Base-by-base conservation (phyloP, 2,797 vertebrate genomes). In the Pachyuromys duprasi region DNA sequence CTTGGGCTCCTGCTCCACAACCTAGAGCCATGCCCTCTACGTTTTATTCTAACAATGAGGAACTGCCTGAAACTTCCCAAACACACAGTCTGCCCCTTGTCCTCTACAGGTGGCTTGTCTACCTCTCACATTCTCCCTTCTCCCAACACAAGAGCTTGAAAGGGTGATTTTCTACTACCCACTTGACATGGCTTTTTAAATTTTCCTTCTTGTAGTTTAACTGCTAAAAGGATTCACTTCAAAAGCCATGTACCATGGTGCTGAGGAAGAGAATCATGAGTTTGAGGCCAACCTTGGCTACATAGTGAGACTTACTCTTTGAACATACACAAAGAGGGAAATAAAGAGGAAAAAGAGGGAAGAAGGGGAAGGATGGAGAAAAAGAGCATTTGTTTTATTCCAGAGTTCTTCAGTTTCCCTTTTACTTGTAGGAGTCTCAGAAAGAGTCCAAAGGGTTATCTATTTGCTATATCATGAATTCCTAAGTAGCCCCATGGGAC, bases 131-230 rank as follows among this genome's bases (percentile, higher is more conserved):
- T 33, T 57, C 82, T 79, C 79, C 57, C 57, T 60, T n/a, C n/a
- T 65, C 3, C 36, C 72, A 31, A 33, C 7, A 45, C 28, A 70
- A 42, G 28, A 36, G 26, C 33, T 24, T 24, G 60, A 26, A 28
- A 8, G 31, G 42, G 33, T 39, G 42, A 28, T 18, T 42, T 92
- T 70, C 69, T 79, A 1, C 14, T 49, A 6, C 15, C n/a, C 69
- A 62, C 0, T 0, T 3, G 39, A 39, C 45, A 55, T 60, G 2
- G 49, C 0, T 0, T 86, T 79, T 49, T 45, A 45, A 45, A 45
- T 45, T 4, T 45, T 69, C 36, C 36, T 95, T 84, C 55, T 75
- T 62, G 13, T 12, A 45, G 70, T 81, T 60, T 57, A 78, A 36
- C 39, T 45, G 5, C 36, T 49, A 89, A 33, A 79, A 91, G n/a